These are phyloP conservation scores for Drosophila busckii DNA, from an alignment of 1,140 invertebrate species.

Conservation along the genomic window DNA sequence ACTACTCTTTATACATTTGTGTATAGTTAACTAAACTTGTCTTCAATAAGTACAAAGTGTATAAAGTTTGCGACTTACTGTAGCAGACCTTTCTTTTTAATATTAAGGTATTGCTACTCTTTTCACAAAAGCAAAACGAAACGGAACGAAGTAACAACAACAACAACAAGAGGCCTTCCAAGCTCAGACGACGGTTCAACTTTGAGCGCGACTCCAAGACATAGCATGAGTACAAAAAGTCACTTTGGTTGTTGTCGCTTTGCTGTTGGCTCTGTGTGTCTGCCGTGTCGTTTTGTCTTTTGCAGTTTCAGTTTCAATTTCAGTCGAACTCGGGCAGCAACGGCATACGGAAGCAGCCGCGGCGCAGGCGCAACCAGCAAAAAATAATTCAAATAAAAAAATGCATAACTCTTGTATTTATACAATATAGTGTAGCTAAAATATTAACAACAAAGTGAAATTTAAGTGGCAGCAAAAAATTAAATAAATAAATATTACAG, in stretches of 20 bases:
- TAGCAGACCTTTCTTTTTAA: constrained; percentile 45
- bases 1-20: too few relatives aligned
- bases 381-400: not conserved
- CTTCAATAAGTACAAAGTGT: too few relatives aligned
- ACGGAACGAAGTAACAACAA: constrained; percentile 40
- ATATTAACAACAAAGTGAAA: constrained; percentile 9
- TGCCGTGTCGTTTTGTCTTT: constrained; percentile 57
- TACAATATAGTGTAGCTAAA: constrained; percentile 19
- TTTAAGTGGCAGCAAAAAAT: constrained; percentile 16
- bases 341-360: constrained; percentile 67
- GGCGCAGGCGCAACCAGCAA: constrained; percentile 26
- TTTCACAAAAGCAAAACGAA: constrained; percentile 50
- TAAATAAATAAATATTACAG: constrained; percentile 57
- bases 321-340: constrained; percentile 72
- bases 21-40: too few relatives aligned
- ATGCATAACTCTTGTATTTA: too few relatives aligned
- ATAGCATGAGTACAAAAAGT: constrained; percentile 17
- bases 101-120: constrained; percentile 46
- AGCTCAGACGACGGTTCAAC: constrained; percentile 15
- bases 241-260: constrained; percentile 24
- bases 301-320: constrained; percentile 71
- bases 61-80: too few relatives aligned
- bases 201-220: constrained; percentile 23
- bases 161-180: constrained; percentile 37
- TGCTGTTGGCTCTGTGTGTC: constrained; percentile 32